A percentile compares a stretch with the other conserved stretches of the same genome.
Evolutionary conservation across 2,113 vertebrate species (phyloP).

Genomic region (Gorsachius goisagi): DNA sequence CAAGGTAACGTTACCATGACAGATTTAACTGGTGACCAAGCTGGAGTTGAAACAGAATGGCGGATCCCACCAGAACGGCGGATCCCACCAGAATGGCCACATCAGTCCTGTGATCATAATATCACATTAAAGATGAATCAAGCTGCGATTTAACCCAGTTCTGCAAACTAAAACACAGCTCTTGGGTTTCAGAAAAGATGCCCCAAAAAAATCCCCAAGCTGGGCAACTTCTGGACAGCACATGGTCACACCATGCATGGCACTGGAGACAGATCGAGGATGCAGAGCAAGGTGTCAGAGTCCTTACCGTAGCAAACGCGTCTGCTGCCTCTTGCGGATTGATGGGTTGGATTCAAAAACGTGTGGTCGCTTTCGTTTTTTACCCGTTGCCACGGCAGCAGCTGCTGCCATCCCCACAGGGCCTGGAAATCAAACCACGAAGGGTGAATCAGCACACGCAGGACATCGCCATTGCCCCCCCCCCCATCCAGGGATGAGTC

Average conservation of each 20-base stretch:
- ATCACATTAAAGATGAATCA: not conserved
- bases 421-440: constrained; percentile 76
- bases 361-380: constrained; percentile 94
- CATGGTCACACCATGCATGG: rapidly evolving
- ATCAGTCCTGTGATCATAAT: rapidly evolving
- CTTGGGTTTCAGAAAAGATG: not conserved
- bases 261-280: not conserved
- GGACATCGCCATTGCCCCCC: rapidly evolving
- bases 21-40: not conserved
- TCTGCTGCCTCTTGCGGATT: constrained; percentile 97
- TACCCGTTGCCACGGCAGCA: constrained; percentile 95
- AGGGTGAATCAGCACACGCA: not conserved
- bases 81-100: not conserved
- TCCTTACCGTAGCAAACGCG: constrained; percentile 90
- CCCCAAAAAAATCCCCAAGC: rapidly evolving
- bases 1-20: not conserved
- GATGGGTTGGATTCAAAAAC: constrained; percentile 98
- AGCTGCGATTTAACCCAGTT: not conserved
- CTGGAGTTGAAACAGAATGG: not conserved
- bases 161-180: not conserved
- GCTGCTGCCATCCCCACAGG: constrained; percentile 98
- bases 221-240: not conserved
- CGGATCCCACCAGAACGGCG: not conserved
- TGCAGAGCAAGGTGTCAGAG: rapidly evolving
- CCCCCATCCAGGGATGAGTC: not conserved